A percentile compares a stretch with the other conserved stretches of the same genome.
phyloP scores from a whole-genome alignment of 2,113 vertebrate species.

The Trichomycterus rosablanca region DNA sequence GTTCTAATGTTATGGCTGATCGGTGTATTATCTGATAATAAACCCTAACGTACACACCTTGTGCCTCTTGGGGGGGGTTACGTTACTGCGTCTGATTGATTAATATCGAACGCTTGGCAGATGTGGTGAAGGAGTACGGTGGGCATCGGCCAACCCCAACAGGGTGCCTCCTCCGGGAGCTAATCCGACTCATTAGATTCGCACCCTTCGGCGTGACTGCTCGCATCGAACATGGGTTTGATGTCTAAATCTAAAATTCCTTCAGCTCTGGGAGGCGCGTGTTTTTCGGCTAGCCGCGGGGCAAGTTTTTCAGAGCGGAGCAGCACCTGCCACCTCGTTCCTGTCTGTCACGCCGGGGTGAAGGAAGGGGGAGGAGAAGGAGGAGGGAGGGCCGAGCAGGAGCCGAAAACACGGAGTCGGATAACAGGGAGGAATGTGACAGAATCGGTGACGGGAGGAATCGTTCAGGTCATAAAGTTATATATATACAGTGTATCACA shows the following conservation, averaged over 20 bases:
- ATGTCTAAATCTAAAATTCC: constrained; percentile 78
- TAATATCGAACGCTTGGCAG: constrained; percentile 6
- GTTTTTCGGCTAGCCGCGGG: constrained; percentile 60
- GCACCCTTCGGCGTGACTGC: constrained; percentile 74
- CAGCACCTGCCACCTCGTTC: constrained; percentile 64
- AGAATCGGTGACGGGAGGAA: too few species aligned
- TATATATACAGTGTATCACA: neutral
- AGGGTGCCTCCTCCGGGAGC: constrained; percentile 31
- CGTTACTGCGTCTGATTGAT: too few species aligned
- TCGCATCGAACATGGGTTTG: constrained; percentile 70
- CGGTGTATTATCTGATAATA: too few species aligned
- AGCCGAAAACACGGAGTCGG: constrained; percentile 47
- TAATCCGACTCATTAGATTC: constrained; percentile 66
- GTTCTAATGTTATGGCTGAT: too few species aligned
- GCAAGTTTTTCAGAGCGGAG: constrained; percentile 62
- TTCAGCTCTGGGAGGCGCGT: constrained; percentile 57
- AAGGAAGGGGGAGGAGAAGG: constrained; percentile 5
- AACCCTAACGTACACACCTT: too few species aligned
- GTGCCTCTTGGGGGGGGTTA: too few species aligned
- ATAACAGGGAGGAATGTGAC: constrained; percentile 69
- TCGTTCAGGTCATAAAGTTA: too few species aligned
- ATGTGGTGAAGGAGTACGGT: constrained; percentile 41
- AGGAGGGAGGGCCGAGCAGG: neutral
- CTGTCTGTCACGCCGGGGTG: constrained; percentile 38
- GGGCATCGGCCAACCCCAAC: constrained; percentile 20